phyloP scores from a whole-genome alignment of 2,797 vertebrate genomes.

The Chaunax sp. region DNA sequence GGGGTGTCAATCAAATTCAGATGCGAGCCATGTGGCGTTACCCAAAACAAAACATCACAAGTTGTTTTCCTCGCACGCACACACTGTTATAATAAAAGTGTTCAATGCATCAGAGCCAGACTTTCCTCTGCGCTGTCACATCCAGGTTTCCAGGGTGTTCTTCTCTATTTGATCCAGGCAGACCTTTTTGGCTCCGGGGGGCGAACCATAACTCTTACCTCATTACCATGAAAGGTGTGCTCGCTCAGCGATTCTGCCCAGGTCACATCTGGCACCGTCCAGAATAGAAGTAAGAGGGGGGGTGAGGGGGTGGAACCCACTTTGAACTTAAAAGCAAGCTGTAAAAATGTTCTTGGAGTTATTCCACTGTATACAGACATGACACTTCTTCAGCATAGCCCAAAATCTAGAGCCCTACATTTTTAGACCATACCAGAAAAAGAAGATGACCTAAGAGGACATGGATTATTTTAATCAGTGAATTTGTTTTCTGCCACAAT shows the following conservation, averaged over 20 bases:
- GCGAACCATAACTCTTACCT: conserved; percentile 70
- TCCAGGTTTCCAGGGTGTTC: conserved; percentile 58
- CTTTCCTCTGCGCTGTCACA: conserved; percentile 47
- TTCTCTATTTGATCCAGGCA: conserved; percentile 59
- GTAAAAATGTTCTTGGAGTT: conserved; percentile 37
- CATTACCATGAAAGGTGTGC: conserved; percentile 75
- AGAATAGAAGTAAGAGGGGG: conserved; percentile 22
- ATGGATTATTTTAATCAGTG: conserved; percentile 6
- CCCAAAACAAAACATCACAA: conserved; percentile 37
- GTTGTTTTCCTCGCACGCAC: conserved; percentile 17
- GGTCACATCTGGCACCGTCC: conserved; percentile 80
- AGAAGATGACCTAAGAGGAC: not conserved
- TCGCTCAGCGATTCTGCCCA: conserved; percentile 59
- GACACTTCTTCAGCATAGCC: conserved; percentile 16
- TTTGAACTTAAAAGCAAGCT: conserved; percentile 78
- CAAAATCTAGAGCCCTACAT: too few relatives aligned
- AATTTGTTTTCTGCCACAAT: not conserved
- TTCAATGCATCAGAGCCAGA: conserved; percentile 28
- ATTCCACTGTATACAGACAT: conserved; percentile 33
- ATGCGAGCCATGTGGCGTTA: conserved; percentile 28
- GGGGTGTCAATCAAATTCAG: conserved; percentile 37
- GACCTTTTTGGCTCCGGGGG: conserved; percentile 62
- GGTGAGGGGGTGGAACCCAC: conserved; percentile 12
- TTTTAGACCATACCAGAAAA: too few relatives aligned
- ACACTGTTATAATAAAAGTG: conserved; percentile 62